These are phyloP conservation scores for Psittacula cyanocephala DNA, from an alignment of 2,113 vertebrate species.

Conservation along the genomic window DNA sequence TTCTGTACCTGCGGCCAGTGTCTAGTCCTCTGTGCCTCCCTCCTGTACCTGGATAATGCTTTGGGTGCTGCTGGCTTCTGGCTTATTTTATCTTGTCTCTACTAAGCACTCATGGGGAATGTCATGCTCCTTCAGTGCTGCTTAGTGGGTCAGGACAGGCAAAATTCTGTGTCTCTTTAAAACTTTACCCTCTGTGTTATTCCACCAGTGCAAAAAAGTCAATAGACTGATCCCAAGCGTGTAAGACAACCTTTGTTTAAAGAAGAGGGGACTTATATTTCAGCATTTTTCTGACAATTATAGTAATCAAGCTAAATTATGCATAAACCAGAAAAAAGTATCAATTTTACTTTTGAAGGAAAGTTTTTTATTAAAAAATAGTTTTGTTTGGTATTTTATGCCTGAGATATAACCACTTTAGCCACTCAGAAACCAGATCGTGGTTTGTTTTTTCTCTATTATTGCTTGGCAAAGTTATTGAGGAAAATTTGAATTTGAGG, in stretches of 20 bases:
- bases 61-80: not conserved
- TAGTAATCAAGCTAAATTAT: constrained; percentile 59
- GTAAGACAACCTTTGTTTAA: constrained; percentile 59
- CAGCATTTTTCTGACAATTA: constrained; percentile 63
- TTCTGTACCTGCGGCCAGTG: not conserved
- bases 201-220: not conserved
- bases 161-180: not conserved
- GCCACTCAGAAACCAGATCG: constrained; percentile 48
- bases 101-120: fast-evolving
- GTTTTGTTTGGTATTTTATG: constrained; percentile 59
- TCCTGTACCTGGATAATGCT: not conserved
- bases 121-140: not conserved
- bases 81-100: fast-evolving
- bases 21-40: not conserved
- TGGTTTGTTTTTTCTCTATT: constrained; percentile 42
- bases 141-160: not conserved
- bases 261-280: constrained; percentile 34
- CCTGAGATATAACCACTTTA: constrained; percentile 16
- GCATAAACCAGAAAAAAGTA: constrained; percentile 61
- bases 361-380: constrained; percentile 52
- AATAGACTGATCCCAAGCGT: not conserved
- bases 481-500: not conserved
- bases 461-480: constrained; percentile 37
- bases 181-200: not conserved
- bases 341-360: constrained; percentile 50